These are phyloP conservation scores for Eulemur coronatus DNA, from an alignment of 2,797 vertebrate genomes.

Conservation along the genomic window DNA sequence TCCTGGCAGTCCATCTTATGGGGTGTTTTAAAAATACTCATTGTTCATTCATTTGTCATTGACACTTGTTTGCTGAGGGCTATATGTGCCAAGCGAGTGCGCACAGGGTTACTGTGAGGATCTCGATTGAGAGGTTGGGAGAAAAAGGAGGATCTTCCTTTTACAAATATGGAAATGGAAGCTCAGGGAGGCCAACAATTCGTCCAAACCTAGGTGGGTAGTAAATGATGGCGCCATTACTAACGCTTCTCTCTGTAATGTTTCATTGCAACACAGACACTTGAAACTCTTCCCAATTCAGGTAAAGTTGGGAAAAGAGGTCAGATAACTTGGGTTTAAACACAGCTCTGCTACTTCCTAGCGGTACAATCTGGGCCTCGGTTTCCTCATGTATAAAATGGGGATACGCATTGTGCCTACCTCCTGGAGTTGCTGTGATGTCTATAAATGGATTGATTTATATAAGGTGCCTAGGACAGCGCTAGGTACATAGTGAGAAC, in stretches of 20 bases:
- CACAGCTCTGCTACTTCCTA: neutral
- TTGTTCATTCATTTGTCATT: neutral
- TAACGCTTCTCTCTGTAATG: neutral
- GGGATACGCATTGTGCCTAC: neutral
- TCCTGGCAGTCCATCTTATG: neutral
- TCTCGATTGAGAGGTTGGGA: neutral
- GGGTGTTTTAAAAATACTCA: neutral
- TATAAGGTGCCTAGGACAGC: neutral
- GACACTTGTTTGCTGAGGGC: neutral
- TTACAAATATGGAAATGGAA: neutral
- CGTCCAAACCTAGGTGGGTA: neutral
- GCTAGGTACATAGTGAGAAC: neutral
- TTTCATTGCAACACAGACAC: neutral
- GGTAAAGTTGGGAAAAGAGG: neutral
- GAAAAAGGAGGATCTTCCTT: neutral
- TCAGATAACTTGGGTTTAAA: neutral
- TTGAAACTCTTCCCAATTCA: neutral
- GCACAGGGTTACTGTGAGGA: neutral
- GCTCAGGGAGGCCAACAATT: neutral
- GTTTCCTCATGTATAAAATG: neutral
- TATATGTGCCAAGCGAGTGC: rapidly evolving
- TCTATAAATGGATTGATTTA: neutral
- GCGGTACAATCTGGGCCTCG: neutral
- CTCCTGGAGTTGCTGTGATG: neutral
- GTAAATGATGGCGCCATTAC: neutral